Conservation (phyloP, 1,140 invertebrate species). For the Diorhabda carinulata region DNA sequence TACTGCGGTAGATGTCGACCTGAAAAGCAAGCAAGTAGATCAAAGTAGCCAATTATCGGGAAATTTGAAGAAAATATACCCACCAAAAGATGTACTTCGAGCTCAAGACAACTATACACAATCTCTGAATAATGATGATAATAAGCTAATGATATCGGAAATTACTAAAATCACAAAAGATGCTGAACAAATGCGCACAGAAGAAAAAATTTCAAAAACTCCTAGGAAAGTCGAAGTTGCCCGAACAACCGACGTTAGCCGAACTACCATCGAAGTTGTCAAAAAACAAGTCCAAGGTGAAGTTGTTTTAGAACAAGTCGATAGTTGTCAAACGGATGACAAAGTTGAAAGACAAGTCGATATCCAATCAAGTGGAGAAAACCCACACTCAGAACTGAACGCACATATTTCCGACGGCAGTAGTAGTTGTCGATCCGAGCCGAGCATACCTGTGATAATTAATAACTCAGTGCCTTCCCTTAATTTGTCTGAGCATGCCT, state of each 20-base stretch:
- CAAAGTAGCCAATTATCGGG: conserved; percentile 14
- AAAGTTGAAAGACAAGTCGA: neutral
- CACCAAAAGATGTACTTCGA: conserved; percentile 22
- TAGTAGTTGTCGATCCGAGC: conserved; percentile 19
- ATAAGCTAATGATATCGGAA: conserved; percentile 21
- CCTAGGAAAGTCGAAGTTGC: conserved; percentile 1
- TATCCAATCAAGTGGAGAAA: neutral
- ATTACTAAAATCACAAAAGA: conserved; percentile 8
- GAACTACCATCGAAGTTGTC: conserved; percentile 3
- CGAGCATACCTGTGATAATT: conserved; percentile 42
- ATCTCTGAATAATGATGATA: conserved; percentile 12
- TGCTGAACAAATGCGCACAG: conserved; percentile 5
- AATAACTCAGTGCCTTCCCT: conserved; percentile 41
- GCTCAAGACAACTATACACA: conserved; percentile 12
- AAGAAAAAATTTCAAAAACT: neutral
- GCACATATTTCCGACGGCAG: neutral
- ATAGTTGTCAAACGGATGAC: conserved; percentile 5
- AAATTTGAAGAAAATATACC: conserved; percentile 20
- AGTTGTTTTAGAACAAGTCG: conserved; percentile 9
- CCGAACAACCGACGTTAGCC: conserved; percentile 8
- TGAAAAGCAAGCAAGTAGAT: conserved; percentile 37
- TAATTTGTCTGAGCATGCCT: conserved; percentile 33
- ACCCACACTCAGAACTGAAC: neutral
- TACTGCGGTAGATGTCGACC: conserved; percentile 43
- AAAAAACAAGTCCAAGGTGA: conserved; percentile 7